Conservation (phyloP, 2,888 invertebrate genomes). For the Colletes collaris region DNA sequence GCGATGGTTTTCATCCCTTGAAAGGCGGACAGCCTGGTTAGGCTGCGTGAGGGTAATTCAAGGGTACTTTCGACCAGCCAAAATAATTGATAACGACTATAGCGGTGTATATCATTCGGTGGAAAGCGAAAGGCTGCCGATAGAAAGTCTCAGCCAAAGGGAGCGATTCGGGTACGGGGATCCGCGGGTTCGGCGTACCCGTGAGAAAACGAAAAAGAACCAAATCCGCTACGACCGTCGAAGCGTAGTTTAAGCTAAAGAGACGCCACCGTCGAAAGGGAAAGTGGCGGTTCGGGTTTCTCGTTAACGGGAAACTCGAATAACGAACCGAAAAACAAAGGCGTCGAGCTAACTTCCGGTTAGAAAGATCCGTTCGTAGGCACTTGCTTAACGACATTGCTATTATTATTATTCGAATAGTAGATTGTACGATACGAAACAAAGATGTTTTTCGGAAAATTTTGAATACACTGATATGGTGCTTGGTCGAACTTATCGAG, state of each 20-base stretch:
- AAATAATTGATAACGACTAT: too few species aligned
- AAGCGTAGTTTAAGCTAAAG: constrained; percentile 31
- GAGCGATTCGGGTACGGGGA: neutral
- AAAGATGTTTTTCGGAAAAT: too few species aligned
- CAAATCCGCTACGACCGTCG: constrained; percentile 16
- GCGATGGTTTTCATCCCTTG: too few species aligned
- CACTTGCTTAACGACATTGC: constrained; percentile 7
- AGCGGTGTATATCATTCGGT: too few species aligned
- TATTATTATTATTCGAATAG: too few species aligned
- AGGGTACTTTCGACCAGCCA: too few species aligned
- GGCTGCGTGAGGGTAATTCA: too few species aligned
- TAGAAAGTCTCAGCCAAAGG: constrained; percentile 19
- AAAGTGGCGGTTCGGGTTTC: constrained; percentile 21
- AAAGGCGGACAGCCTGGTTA: too few species aligned
- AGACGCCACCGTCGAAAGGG: constrained; percentile 38
- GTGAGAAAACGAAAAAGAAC: neutral
- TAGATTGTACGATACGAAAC: too few species aligned
- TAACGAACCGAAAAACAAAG: neutral
- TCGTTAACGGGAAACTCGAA: constrained; percentile 34
- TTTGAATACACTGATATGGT: too few species aligned
- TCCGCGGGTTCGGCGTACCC: neutral
- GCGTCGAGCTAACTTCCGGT: neutral
- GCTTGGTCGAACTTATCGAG: neutral
- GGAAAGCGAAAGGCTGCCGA: neutral
- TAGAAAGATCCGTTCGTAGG: constrained; percentile 12